These are phyloP conservation scores for Leptoclinus maculatus DNA, from an alignment of 2,797 vertebrate genomes.

Conservation along the genomic window DNA sequence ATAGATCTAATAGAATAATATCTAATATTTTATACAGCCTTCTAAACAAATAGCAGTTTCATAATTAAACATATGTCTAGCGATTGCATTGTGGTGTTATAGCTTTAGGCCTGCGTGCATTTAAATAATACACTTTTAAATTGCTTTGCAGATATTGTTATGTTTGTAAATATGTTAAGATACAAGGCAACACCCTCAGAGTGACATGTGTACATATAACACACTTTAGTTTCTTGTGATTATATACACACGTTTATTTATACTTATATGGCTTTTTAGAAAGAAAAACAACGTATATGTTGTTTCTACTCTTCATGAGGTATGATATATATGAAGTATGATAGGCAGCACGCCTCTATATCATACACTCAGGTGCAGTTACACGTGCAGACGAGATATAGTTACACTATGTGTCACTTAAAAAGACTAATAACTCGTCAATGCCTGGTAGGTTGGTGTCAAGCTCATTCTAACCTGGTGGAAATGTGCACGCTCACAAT, in stretches of 20 bases:
- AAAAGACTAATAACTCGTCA: neutral
- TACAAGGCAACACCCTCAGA: neutral
- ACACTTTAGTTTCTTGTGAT: slow-evolving; percentile 6
- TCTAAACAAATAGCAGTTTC: neutral
- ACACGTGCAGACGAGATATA: neutral
- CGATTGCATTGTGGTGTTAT: neutral
- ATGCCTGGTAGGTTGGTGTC: slow-evolving; percentile 15
- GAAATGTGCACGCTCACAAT: slow-evolving; percentile 24
- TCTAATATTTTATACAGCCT: neutral
- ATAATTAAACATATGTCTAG: neutral
- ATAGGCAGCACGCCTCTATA: neutral
- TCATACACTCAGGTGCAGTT: neutral
- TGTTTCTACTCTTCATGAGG: neutral
- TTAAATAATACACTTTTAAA: neutral
- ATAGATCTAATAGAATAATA: neutral
- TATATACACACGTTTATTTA: neutral
- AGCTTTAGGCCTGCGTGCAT: neutral
- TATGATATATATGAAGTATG: neutral
- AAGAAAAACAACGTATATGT: neutral
- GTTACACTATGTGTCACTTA: neutral
- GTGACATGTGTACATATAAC: neutral
- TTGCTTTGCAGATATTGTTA: neutral
- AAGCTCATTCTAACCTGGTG: slow-evolving; percentile 33
- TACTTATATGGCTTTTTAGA: neutral
- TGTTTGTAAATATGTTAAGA: neutral